Evolutionary conservation across 2,113 vertebrate genomes (phyloP).

Genomic region (Perognathus longimembris): DNA sequence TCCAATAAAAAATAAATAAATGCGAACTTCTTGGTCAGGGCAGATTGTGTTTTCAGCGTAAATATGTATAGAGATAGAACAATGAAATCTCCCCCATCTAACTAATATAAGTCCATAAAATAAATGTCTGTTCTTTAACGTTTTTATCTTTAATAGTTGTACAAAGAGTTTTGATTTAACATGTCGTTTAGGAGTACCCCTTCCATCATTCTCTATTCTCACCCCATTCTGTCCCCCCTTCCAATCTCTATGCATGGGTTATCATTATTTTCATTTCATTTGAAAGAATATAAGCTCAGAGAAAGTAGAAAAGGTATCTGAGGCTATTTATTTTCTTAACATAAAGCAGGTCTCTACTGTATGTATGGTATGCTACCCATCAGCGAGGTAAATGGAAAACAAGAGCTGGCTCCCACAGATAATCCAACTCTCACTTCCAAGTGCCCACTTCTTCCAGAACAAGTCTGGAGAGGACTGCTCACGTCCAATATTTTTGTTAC

Average conservation of each 20-base stretch:
- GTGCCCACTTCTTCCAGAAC: neutral
- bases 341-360: neutral
- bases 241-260: neutral
- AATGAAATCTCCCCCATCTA: too few species aligned
- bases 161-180: too few species aligned
- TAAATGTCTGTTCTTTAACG: too few species aligned
- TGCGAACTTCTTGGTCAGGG: rapidly evolving
- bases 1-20: neutral
- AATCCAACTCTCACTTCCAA: neutral
- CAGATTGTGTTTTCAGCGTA: too few species aligned
- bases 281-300: neutral
- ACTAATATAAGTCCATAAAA: too few species aligned
- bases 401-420: neutral
- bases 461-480: neutral
- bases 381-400: neutral
- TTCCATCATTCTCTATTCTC: neutral
- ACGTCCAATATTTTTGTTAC: neutral
- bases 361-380: neutral
- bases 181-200: too few species aligned
- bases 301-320: neutral
- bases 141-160: too few species aligned
- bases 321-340: constrained; percentile 27
- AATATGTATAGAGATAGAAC: too few species aligned
- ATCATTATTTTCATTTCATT: neutral
- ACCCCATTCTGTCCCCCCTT: neutral